Percentiles rank a stretch among this genome's conserved stretches.
These are phyloP conservation scores for Cathartes aura DNA, from an alignment of 2,113 vertebrate species.

Conservation along the genomic window DNA sequence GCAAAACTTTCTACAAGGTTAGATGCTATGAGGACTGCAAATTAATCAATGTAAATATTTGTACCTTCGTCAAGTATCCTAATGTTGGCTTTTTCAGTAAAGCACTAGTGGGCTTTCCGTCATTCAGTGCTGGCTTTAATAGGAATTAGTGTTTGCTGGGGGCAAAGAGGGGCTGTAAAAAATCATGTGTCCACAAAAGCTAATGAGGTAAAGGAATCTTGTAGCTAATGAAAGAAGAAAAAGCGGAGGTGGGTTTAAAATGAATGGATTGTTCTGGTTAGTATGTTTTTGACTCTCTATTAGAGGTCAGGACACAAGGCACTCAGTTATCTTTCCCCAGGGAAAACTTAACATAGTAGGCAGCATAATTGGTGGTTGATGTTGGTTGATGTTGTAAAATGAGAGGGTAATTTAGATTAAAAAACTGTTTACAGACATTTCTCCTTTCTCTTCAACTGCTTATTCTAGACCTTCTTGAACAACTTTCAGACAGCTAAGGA, in stretches of 20 bases:
- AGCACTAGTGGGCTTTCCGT: neutral
- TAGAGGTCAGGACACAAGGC: neutral
- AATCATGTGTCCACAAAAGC: neutral
- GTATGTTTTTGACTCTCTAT: fast-evolving
- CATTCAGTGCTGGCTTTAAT: neutral
- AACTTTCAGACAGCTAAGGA: constrained; percentile 91
- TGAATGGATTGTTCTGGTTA: neutral
- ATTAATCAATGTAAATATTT: neutral
- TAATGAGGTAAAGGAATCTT: neutral
- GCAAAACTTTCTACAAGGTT: neutral
- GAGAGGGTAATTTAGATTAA: neutral
- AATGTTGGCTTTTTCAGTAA: neutral
- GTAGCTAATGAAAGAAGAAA: neutral
- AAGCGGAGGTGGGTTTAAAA: neutral
- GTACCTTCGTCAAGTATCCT: neutral
- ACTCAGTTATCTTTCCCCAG: neutral
- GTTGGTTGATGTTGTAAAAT: neutral
- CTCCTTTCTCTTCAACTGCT: neutral
- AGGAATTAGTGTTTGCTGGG: neutral
- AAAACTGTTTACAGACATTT: neutral
- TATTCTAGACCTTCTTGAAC: constrained; percentile 86
- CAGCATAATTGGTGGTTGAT: neutral
- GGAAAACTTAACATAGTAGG: neutral
- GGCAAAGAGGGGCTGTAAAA: neutral
- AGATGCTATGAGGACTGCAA: neutral